A percentile compares a stretch with the other conserved stretches of the same genome.
These are phyloP conservation scores for Oncorhynchus keta DNA, from an alignment of 2,113 vertebrate species.

Conservation along the genomic window DNA sequence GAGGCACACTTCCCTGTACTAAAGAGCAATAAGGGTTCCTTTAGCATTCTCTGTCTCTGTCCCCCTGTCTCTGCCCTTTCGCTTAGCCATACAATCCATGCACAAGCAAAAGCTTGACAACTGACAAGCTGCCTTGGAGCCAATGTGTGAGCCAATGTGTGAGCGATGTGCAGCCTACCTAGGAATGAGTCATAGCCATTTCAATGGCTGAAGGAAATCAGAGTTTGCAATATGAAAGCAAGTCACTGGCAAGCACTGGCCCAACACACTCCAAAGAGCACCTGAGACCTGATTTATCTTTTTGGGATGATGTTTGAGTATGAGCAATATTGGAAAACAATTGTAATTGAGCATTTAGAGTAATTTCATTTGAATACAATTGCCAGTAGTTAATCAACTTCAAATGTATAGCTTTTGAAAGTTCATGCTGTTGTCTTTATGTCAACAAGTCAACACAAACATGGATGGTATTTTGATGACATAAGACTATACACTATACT, in stretches of 20 bases:
- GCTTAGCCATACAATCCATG: background rate
- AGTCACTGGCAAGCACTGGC: constrained; percentile 46
- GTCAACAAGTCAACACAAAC: too few relatives aligned
- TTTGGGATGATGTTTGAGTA: constrained; percentile 46
- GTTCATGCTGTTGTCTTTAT: constrained; percentile 32
- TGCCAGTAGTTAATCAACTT: constrained; percentile 57
- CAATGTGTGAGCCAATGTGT: background rate
- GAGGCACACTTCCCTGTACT: background rate
- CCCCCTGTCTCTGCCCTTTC: background rate
- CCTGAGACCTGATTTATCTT: constrained; percentile 70
- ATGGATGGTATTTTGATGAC: too few relatives aligned
- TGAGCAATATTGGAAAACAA: too few relatives aligned
- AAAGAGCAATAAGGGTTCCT: background rate
- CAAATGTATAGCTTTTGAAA: constrained; percentile 67
- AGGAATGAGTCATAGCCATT: background rate
- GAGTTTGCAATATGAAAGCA: constrained; percentile 8
- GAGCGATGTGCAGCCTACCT: background rate
- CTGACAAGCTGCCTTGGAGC: background rate
- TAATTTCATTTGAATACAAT: constrained; percentile 11
- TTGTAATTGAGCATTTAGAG: too few relatives aligned
- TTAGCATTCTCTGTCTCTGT: background rate
- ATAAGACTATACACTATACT: too few relatives aligned
- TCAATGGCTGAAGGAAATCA: background rate
- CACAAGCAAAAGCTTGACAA: background rate
- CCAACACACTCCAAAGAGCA: constrained; percentile 68